Conservation (phyloP, 2,797 vertebrate genomes). For the Falco columbarius region DNA sequence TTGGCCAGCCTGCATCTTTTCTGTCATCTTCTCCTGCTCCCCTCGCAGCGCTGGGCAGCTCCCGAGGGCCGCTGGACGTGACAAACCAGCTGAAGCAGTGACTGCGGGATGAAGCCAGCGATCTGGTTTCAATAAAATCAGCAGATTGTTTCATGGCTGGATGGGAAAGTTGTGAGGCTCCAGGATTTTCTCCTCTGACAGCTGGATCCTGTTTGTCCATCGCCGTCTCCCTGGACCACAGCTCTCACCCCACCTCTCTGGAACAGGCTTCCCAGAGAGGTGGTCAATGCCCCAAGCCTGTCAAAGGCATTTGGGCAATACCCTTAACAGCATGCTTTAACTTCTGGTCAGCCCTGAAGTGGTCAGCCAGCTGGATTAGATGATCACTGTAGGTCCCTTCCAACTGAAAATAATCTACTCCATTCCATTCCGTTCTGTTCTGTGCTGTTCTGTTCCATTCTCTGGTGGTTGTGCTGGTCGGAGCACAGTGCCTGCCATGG, state of each 20-base stretch:
- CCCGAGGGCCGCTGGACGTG: slow-evolving; percentile 39
- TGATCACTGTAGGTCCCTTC: neutral
- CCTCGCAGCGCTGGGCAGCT: neutral
- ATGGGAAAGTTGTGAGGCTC: slow-evolving; percentile 59
- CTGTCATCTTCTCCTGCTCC: neutral
- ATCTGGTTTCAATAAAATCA: slow-evolving; percentile 72
- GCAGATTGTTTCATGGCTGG: slow-evolving; percentile 69
- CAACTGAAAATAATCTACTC: neutral
- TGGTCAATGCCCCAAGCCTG: fast-evolving
- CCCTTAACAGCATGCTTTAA: fast-evolving
- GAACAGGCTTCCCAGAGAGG: neutral
- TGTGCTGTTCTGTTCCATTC: neutral
- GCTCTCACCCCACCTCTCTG: neutral
- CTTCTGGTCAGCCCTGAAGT: neutral
- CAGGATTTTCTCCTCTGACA: slow-evolving; percentile 57
- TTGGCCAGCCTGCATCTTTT: neutral
- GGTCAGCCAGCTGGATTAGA: neutral
- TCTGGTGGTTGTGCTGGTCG: fast-evolving
- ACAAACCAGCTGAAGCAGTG: neutral
- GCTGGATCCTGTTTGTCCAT: slow-evolving; percentile 69
- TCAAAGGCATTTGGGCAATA: neutral
- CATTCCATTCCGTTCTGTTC: neutral
- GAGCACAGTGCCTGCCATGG: fast-evolving
- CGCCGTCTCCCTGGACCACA: neutral
- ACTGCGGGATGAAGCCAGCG: neutral